These are phyloP conservation scores for Oceanites oceanicus DNA, from an alignment of 2,113 vertebrate species.

Conservation along the genomic window DNA sequence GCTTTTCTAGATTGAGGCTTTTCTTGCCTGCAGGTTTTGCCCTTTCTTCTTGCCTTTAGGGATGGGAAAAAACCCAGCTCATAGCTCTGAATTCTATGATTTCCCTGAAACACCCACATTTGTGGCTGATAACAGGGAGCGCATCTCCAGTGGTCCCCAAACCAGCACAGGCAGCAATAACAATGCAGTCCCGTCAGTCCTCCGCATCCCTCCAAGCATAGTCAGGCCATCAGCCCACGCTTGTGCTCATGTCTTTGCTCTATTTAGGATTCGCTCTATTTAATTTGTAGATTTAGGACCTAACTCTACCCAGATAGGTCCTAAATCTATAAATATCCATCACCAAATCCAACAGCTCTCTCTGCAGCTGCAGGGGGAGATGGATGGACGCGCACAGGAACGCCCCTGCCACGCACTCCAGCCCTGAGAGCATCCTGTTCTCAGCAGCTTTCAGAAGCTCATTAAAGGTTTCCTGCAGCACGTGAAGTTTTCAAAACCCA, in stretches of 20 bases:
- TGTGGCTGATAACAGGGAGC: background rate
- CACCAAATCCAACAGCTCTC: background rate
- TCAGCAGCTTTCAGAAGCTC: background rate
- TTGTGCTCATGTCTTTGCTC: background rate
- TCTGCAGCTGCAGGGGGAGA: background rate
- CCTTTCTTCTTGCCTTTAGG: background rate
- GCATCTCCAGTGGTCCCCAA: background rate
- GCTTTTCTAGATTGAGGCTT: background rate
- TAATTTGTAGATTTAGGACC: background rate
- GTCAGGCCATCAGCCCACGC: background rate
- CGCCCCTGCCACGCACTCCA: accelerated
- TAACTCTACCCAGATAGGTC: background rate
- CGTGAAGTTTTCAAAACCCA: background rate
- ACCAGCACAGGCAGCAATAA: background rate
- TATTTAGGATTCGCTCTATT: background rate
- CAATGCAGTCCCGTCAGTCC: background rate
- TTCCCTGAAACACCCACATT: background rate
- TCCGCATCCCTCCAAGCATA: background rate
- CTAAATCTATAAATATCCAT: background rate
- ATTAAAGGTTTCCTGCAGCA: background rate
- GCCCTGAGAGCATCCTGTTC: background rate
- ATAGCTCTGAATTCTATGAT: background rate
- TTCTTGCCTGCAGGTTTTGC: background rate
- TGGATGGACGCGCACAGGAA: accelerated
- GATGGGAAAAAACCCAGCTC: background rate